Base-by-base conservation (phyloP, 2,888 invertebrate genomes). In the Leucophora obtusa region DNA sequence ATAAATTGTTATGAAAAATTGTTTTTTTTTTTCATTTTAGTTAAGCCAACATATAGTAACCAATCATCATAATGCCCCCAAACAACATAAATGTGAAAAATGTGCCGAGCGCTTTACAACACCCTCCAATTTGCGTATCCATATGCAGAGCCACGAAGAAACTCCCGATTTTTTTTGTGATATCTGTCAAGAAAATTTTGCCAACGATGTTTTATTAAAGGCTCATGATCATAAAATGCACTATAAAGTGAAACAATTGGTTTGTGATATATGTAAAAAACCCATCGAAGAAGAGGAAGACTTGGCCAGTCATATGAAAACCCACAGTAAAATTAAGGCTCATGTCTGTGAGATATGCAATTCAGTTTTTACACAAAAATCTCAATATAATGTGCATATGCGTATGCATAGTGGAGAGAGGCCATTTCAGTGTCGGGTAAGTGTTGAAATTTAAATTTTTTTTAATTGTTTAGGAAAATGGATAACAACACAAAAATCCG, bases 371-470 rank as follows among this genome's bases (percentile, higher is more conserved):
- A 95, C 95, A 0, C 96, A 96, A 87, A 94, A 95, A 80, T 96
- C 96, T 0, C 96, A 97, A 87, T 89, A 96, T 82, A 96, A 94
- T 11, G 96, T 96, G 0, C 96, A 97, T 85, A 94, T 94, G 86
- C 92, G 96, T 15, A 94, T 94, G n/a, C 97, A 97, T 86, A 94
- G 95, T 0, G 96, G 96, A 0, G 96, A 94, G 83, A 92, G 95
- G 68, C 97, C 97, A 0, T 97, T 96, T 87, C 92, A 93, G 17
- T 97, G 97, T 89, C 93, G 94, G 84, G 96, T 96, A 73, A 86
- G 87, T 83, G n/a, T 15, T 14, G 6, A 10, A n/a, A 47, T n/a
- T 2, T 6, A 28, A 28, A 28, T 28, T 28, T 28, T 21, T 21
- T 2, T 21, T n/a, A n/a, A n/a, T 21, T 21, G 21, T 21, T n/a